Base-by-base conservation (phyloP, 2,888 invertebrate species). In the Phyto melanocephala region DNA sequence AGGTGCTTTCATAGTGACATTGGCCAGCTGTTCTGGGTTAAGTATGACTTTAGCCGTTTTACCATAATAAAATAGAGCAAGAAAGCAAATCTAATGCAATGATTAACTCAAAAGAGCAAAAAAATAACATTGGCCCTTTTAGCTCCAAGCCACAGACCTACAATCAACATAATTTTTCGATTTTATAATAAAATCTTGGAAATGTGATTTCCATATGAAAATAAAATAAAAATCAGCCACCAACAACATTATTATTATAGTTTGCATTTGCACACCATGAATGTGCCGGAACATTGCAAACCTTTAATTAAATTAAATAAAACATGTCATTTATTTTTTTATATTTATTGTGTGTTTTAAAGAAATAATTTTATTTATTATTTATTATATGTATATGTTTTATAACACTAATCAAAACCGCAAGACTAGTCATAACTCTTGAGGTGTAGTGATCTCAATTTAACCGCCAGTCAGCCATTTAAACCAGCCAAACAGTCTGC, bases 271-370 rank as follows among this genome's bases (percentile, higher is more conserved):
- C 20, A 62, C 24, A 37, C 13, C 35, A 24, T 62, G 37, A 62
- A 67, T 68, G 24, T 67, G 81, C 77, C 81, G 81, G 81, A 81
- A 77, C 50, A 42, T 62, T 42, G 37, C 8, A 62, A 67, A 50
- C 81, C 81, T 68, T 81, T 81, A 77, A 81, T 81, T 81, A 81
- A 77, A 77, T 81, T n/a, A n/a, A 77, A 77, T 56, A 24, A 62
- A 67, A 74, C 60, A 54, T 81, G 72, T 72, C 77, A 77, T 74
- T 77, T 45, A 68, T 24, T 28, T 28, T n/a, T 47, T 22, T 35
- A 47, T 71, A 67, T 76, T 74, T 74, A 62, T 62, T 56, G n/a
- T n/a, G n/a, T n/a, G n/a, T n/a, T 50, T 2, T 54, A 15, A 24
- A 22, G 20, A 42, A 63, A 54, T 47, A 54, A n/a, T 54, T 42